These are phyloP conservation scores for Calliopsis andreniformis DNA, from an alignment of 1,140 invertebrate genomes.

Conservation along the genomic window DNA sequence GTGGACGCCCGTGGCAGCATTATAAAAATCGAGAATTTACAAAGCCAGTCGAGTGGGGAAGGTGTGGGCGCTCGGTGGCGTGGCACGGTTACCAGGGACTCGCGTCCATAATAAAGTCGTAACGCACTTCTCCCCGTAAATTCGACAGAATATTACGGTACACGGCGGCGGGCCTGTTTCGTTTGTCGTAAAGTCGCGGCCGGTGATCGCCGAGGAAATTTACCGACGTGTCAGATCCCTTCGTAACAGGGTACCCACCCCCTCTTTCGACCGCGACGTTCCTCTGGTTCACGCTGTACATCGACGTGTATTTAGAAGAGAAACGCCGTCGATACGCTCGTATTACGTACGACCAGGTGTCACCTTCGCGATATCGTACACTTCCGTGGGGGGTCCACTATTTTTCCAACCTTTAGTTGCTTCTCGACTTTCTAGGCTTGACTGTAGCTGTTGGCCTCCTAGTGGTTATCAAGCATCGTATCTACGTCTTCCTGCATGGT, in stretches of 20 bases:
- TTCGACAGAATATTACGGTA: constrained; percentile 72
- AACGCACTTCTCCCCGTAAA: constrained; percentile 68
- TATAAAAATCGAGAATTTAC: constrained; percentile 53
- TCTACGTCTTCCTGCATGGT: no score
- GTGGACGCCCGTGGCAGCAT: not conserved
- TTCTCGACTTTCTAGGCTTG: not conserved
- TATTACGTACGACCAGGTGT: constrained; percentile 22
- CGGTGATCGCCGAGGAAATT: constrained; percentile 70
- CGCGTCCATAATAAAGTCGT: constrained; percentile 74
- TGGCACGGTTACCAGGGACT: constrained; percentile 39
- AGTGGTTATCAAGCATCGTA: no score
- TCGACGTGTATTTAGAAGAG: constrained; percentile 53
- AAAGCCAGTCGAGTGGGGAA: constrained; percentile 7
- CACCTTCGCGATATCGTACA: not conserved
- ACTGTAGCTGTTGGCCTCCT: no score
- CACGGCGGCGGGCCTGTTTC: constrained; percentile 53
- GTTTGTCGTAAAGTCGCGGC: constrained; percentile 61
- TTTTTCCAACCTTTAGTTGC: not conserved
- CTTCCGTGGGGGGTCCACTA: constrained; percentile 16
- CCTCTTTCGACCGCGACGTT: not conserved
- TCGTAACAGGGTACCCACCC: constrained; percentile 51
- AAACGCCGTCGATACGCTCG: constrained; percentile 52
- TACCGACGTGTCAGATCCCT: constrained; percentile 67
- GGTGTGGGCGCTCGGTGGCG: constrained; percentile 19
- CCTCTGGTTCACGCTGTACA: constrained; percentile 32